Percentiles rank a stretch among this genome's conserved stretches.
Conservation (phyloP, 2,888 invertebrate genomes). For the Platynereis dumerilii region DNA sequence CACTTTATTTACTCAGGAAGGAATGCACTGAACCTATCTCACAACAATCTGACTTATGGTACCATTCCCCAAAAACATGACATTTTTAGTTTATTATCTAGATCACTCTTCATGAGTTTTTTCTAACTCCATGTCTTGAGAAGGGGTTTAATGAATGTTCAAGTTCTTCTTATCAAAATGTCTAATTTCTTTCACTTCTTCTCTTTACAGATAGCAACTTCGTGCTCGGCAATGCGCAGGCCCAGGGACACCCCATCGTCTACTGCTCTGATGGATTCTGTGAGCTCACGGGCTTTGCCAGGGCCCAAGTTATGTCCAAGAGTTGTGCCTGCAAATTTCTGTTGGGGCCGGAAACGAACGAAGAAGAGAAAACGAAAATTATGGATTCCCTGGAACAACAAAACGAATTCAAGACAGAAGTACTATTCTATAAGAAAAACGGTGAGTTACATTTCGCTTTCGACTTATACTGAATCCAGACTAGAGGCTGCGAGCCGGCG, state of each 20-base stretch:
- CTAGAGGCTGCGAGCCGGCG: no score
- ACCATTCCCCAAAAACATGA: no score
- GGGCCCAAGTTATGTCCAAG: slow-evolving; percentile 91
- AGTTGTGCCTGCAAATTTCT: slow-evolving; percentile 94
- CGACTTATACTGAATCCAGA: no score
- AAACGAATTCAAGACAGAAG: slow-evolving; percentile 90
- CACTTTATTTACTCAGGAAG: no score
- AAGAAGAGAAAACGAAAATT: slow-evolving; percentile 86
- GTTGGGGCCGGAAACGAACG: slow-evolving; percentile 87
- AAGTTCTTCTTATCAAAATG: no score
- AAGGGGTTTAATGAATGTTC: no score
- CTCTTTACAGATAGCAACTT: slow-evolving; percentile 86
- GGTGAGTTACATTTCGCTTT: no score
- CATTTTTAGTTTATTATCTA: no score
- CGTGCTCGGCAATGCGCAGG: slow-evolving; percentile 94
- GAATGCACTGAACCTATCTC: no score
- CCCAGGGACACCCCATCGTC: slow-evolving; percentile 86
- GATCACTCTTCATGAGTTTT: no score
- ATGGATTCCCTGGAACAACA: slow-evolving; percentile 88
- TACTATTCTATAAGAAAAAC: slow-evolving; percentile 93
- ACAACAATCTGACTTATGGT: no score
- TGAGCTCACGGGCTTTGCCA: slow-evolving; percentile 90
- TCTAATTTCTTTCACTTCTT: slow-evolving; percentile 2
- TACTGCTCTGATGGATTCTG: slow-evolving; percentile 97
- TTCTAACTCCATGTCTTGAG: no score